Evolutionary conservation across 1,140 invertebrate genomes (phyloP).

Genomic region (Trigoniulus corallinus): DNA sequence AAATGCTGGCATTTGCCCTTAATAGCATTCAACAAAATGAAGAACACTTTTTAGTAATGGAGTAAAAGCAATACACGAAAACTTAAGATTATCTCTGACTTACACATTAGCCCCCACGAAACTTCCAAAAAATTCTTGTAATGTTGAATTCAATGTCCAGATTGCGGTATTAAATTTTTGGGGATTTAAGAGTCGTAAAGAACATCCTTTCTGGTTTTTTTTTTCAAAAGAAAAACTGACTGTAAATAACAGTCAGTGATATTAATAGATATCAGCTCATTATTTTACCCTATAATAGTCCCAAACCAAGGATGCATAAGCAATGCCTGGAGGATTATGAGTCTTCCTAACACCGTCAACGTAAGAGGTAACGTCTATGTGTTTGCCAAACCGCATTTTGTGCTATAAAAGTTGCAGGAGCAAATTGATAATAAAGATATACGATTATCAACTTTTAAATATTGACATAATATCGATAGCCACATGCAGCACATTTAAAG

Average conservation of each 20-base stretch:
- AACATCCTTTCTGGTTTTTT: conserved; percentile 53
- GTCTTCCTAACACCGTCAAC: conserved; percentile 59
- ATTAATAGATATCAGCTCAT: neutral
- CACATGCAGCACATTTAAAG: neutral
- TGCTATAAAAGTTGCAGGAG: conserved; percentile 28
- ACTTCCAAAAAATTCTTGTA: conserved; percentile 88
- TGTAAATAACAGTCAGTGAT: no score
- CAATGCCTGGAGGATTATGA: conserved; percentile 62
- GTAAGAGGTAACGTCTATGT: conserved; percentile 83
- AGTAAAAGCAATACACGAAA: neutral
- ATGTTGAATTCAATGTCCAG: conserved; percentile 42
- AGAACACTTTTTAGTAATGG: no score
- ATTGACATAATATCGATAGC: neutral
- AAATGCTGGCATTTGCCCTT: no score
- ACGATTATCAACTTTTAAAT: no score
- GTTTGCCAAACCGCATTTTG: conserved; percentile 59
- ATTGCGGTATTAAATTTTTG: conserved; percentile 58
- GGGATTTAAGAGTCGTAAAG: conserved; percentile 81
- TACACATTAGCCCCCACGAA: conserved; percentile 82
- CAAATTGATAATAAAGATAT: neutral
- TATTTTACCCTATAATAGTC: conserved; percentile 52
- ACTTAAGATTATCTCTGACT: conserved; percentile 15
- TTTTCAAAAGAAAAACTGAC: no score
- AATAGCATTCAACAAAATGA: no score
- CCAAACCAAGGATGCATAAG: conserved; percentile 63